Evolutionary conservation across 1,140 invertebrate genomes (phyloP).

Genomic region (Pseudachorutes palmiensis): DNA sequence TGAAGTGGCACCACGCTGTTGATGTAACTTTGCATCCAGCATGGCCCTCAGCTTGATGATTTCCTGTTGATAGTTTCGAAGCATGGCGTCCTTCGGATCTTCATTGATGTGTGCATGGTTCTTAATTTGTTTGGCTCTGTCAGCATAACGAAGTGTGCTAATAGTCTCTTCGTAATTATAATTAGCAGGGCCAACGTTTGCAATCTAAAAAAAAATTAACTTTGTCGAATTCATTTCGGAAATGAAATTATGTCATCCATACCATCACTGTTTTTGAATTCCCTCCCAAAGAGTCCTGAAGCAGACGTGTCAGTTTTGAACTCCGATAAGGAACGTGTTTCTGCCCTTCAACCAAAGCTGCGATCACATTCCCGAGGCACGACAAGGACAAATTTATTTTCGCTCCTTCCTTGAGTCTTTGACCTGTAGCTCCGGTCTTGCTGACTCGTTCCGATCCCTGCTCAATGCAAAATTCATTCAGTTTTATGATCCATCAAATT

Average conservation of each 20-base stretch:
- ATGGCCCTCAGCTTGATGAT: constrained; percentile 56
- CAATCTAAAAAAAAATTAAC: constrained; percentile 52
- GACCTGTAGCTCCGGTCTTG: neutral
- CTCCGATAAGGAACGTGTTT: constrained; percentile 67
- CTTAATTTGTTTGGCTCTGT: constrained; percentile 89
- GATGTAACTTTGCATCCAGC: constrained; percentile 29
- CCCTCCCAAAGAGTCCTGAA: constrained; percentile 51
- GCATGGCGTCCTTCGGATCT: constrained; percentile 84
- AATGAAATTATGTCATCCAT: neutral
- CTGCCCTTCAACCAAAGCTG: neutral
- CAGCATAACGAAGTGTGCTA: constrained; percentile 84
- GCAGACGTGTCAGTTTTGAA: constrained; percentile 81
- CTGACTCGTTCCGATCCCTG: neutral
- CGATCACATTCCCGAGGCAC: neutral
- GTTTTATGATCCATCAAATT: neutral
- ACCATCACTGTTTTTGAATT: neutral
- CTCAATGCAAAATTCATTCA: neutral
- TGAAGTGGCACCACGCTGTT: constrained; percentile 41
- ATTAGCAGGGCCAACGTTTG: constrained; percentile 88
- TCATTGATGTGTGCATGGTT: constrained; percentile 93
- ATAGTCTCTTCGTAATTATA: constrained; percentile 95
- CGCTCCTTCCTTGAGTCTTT: neutral
- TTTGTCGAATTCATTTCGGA: neutral
- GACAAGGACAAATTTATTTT: neutral
- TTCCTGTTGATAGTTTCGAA: constrained; percentile 80